Percentiles rank a stretch among this genome's conserved stretches.
These are phyloP conservation scores for Hirtodrosophila alboralis DNA, from an alignment of 2,888 invertebrate species.

Conservation along the genomic window DNA sequence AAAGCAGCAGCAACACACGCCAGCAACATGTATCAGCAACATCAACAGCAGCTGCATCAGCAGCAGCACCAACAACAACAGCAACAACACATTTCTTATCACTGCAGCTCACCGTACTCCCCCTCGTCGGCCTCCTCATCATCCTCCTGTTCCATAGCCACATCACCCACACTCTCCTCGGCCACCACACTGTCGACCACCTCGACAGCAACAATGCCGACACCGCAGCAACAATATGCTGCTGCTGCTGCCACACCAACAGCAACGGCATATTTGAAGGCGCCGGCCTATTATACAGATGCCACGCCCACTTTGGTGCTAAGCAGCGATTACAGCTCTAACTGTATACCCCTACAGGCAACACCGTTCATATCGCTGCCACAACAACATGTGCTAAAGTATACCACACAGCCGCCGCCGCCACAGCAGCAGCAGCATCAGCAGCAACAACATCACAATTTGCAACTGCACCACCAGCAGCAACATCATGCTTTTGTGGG, in stretches of 20 bases:
- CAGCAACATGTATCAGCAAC: constrained; percentile 65
- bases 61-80: constrained; percentile 44
- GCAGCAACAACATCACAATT: constrained; percentile 59
- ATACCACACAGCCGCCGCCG: constrained; percentile 52
- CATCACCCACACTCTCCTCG: constrained; percentile 78
- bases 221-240: constrained; percentile 73
- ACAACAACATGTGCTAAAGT: constrained; percentile 68
- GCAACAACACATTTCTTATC: constrained; percentile 65
- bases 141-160: constrained; percentile 80
- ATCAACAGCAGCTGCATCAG: constrained; percentile 48
- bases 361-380: constrained; percentile 69
- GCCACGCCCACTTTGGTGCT: constrained; percentile 78
- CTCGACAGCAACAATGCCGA: constrained; percentile 81
- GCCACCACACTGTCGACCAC: constrained; percentile 81
- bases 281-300: constrained; percentile 70
- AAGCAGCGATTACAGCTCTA: constrained; percentile 80
- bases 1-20: constrained; percentile 47
- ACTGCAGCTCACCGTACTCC: constrained; percentile 78
- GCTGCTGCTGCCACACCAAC: constrained; percentile 58
- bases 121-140: constrained; percentile 82
- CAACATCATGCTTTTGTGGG: constrained; percentile 57
- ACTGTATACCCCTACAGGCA: constrained; percentile 81
- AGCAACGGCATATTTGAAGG: constrained; percentile 69
- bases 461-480: constrained; percentile 62
- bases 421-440: constrained; percentile 50